These are phyloP conservation scores for Eupithecia subumbrata DNA, from an alignment of 2,888 invertebrate genomes.

Conservation along the genomic window DNA sequence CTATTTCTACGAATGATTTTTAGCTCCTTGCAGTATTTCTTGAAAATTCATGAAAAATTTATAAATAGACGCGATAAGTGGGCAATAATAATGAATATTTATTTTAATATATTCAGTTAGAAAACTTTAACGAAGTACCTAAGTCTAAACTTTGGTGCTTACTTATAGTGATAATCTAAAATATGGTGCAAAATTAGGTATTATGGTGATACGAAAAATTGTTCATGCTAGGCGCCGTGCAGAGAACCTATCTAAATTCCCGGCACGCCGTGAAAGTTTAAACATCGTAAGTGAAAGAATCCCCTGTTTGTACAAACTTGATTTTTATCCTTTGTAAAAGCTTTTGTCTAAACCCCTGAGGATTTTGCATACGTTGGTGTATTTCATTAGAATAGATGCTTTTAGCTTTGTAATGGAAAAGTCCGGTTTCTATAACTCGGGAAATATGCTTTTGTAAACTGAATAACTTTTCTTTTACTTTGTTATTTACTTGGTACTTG, in stretches of 20 bases:
- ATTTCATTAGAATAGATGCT: background rate
- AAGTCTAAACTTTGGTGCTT: too few relatives aligned
- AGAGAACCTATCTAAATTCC: slow-evolving; percentile 30
- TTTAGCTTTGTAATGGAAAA: slow-evolving; percentile 23
- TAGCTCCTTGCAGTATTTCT: too few relatives aligned
- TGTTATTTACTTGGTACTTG: too few relatives aligned
- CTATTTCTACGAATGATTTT: too few relatives aligned
- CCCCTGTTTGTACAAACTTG: slow-evolving; percentile 38
- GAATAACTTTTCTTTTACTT: background rate
- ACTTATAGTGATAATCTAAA: too few relatives aligned
- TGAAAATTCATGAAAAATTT: too few relatives aligned
- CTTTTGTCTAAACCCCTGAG: slow-evolving; percentile 35
- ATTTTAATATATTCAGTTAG: background rate
- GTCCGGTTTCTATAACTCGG: slow-evolving; percentile 15
- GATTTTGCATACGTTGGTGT: slow-evolving; percentile 28
- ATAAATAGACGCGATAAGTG: background rate
- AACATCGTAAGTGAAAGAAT: slow-evolving; percentile 39
- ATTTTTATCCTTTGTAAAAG: slow-evolving; percentile 39
- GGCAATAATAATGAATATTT: too few relatives aligned
- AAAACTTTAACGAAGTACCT: too few relatives aligned
- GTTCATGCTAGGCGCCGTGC: slow-evolving; percentile 2
- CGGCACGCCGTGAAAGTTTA: slow-evolving; percentile 33
- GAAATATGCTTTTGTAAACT: background rate
- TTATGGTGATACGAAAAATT: background rate
- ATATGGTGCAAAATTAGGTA: too few relatives aligned